These are phyloP conservation scores for Diachasma alloeum DNA, from an alignment of 1,140 invertebrate species.

Conservation along the genomic window DNA sequence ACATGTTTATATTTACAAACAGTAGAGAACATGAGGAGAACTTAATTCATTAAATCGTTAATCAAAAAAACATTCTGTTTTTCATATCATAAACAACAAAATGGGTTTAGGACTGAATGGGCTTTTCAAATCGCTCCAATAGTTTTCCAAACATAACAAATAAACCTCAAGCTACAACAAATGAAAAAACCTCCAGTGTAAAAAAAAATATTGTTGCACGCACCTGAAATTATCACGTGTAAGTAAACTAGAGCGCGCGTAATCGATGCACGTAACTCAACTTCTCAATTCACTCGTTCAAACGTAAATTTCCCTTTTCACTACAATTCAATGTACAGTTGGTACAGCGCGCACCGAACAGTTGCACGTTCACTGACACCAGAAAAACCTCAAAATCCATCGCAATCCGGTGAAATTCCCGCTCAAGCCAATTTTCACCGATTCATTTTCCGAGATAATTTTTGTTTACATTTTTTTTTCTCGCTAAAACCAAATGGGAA, in stretches of 20 bases:
- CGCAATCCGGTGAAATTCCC: too few species aligned
- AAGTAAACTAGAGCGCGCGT: constrained; percentile 26
- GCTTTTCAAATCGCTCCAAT: too few species aligned
- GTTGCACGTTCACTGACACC: neutral
- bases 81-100: too few species aligned
- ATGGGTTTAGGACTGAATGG: too few species aligned
- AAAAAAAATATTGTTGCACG: neutral
- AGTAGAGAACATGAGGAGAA: too few species aligned
- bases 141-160: too few species aligned
- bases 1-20: too few species aligned
- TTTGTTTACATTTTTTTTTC: neutral
- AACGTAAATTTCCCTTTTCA: constrained; percentile 30
- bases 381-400: too few species aligned
- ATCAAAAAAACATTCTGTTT: too few species aligned
- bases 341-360: too few species aligned
- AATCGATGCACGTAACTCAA: constrained; percentile 23
- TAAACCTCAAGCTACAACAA: neutral
- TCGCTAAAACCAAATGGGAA: neutral
- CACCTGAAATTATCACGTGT: constrained; percentile 14
- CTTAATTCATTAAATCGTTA: too few species aligned
- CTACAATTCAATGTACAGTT: neutral
- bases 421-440: too few species aligned
- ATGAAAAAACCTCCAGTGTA: neutral
- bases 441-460: neutral
- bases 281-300: neutral